Evolutionary conservation across 2,888 invertebrate genomes (phyloP), one percentile per base, ranked within the genome.

Genomic region (Cephus sareptanus): DNA sequence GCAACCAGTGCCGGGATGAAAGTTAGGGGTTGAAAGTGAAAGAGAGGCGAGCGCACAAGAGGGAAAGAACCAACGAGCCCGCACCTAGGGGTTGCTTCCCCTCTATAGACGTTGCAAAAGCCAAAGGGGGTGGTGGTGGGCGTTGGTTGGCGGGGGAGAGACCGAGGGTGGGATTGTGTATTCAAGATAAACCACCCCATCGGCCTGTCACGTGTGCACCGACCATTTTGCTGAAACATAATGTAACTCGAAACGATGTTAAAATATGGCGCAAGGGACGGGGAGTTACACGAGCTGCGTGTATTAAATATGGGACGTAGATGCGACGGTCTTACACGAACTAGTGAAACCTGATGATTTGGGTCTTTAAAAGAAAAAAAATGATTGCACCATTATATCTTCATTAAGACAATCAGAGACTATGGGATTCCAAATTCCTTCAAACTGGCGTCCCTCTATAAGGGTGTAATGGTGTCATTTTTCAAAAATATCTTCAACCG

Each of bases 201-300:
- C 85, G 84, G 81, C 81, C 86, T 87, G 89, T 89, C 90, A 89
- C 89, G 90, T 89, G 89, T 88, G 89, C 88, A 85, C 85, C 88
- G 89, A 90, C 89, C 89, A 90, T 91, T 90, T 91, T 90, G 86
- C 89, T 87, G 85, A 87, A 89, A 89, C 87, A 89, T 88, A 88
- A 89, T 88, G 88, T 84, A 87, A 87, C 86, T 84, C 84, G 87
- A 86, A 88, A 88, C 86, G 88, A 88, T 88, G 87, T 87, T 88
- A 87, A 89, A 89, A 87, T 88, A 89, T 88, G 88, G 88, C 89
- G 88, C 82, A 83, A 70, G 74, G 74, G 23, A 56, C 33, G 31
- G 12, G 71, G 31, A 71, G 34, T 71, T 71, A 71, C 71, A 34
- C 71, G 71, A 34, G 71, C 31, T 34, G 71, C 33, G 71, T 71